Evolutionary conservation across 2,113 vertebrate genomes (phyloP), one percentile per base, ranked within the genome.

Genomic region (Hypomesus transpacificus): DNA sequence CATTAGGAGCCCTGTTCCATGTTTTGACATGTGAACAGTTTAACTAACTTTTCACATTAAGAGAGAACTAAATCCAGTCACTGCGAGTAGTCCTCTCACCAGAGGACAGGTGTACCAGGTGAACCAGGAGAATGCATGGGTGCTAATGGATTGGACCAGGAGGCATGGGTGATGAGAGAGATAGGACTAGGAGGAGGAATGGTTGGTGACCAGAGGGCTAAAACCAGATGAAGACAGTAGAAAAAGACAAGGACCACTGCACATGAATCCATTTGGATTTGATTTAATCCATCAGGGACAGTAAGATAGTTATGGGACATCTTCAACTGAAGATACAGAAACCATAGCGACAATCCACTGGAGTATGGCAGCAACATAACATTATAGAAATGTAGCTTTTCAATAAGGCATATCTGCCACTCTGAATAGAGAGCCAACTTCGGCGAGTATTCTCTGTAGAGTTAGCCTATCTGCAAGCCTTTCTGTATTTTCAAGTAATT

Each of bases 401-500:
- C 26, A 26, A 17, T 17, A 53, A 46, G 20, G 20, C 22, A 51
- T 66, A 16, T 62, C 14, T 71, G 1, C 22, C n/a, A 22, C 20
- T 31, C n/a, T 22, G 72, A 58, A 73, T 73, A 31, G 66, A 53
- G 54, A 72, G 61, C 1, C 53, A 69, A 64, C 31, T 63, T 78
- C 21, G 68, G 58, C 74, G 70, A 63, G 59, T 68, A 64, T 66
- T 68, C 56, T 69, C 34, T 22, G 28, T 66, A 74, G 71, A 78
- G 76, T 78, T 70, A 72, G 8, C 16, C 34, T 70, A 69, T 71
- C 39, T 70, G 54, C 59, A 67, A 56, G 62, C 46, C 50, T 52
- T 60, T 68, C 69, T 78, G 70, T 82, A 77, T 78, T 68, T 51
- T 31, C 66, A 2, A 70, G 70, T 86, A 86, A 89, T 85, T 88